Conservation (phyloP, 2,113 vertebrate genomes). For the Colistium nudipinnis region DNA sequence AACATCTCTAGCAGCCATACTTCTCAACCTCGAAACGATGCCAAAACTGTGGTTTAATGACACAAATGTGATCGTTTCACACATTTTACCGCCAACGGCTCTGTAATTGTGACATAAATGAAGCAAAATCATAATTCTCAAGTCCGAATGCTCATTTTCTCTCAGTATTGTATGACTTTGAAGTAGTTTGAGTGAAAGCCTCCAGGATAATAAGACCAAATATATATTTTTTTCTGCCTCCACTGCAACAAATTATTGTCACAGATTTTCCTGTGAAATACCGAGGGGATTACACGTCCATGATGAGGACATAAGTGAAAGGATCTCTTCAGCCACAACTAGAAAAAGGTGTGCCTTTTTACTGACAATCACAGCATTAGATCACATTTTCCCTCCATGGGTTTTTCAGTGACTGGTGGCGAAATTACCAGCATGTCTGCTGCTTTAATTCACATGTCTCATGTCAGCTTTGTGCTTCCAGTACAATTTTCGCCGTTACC, state of each 20-base stretch:
- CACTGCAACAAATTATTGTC: slow-evolving; percentile 53
- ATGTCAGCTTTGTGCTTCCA: slow-evolving; percentile 78
- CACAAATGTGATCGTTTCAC: neutral
- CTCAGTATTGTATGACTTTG: neutral
- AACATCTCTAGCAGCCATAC: slow-evolving; percentile 6
- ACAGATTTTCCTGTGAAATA: slow-evolving; percentile 60
- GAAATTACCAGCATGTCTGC: slow-evolving; percentile 80
- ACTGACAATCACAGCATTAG: slow-evolving; percentile 79
- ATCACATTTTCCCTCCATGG: slow-evolving; percentile 74
- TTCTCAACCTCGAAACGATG: slow-evolving; percentile 45
- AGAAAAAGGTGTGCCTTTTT: slow-evolving; percentile 76
- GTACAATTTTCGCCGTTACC: slow-evolving; percentile 79
- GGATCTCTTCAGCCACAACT: slow-evolving; percentile 64
- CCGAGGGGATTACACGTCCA: slow-evolving; percentile 64
- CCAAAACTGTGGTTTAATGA: slow-evolving; percentile 3
- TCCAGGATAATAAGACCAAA: slow-evolving; percentile 29
- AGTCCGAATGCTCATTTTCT: neutral
- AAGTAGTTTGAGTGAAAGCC: slow-evolving; percentile 21
- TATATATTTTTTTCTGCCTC: slow-evolving; percentile 40
- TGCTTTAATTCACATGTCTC: slow-evolving; percentile 81
- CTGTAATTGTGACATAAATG: neutral
- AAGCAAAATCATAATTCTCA: slow-evolving; percentile 1
- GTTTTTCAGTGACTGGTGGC: slow-evolving; percentile 77
- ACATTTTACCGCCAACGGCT: neutral
- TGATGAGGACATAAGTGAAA: slow-evolving; percentile 69